These are phyloP conservation scores for Neoniphon sammara DNA, from an alignment of 2,797 vertebrate species.

Conservation along the genomic window DNA sequence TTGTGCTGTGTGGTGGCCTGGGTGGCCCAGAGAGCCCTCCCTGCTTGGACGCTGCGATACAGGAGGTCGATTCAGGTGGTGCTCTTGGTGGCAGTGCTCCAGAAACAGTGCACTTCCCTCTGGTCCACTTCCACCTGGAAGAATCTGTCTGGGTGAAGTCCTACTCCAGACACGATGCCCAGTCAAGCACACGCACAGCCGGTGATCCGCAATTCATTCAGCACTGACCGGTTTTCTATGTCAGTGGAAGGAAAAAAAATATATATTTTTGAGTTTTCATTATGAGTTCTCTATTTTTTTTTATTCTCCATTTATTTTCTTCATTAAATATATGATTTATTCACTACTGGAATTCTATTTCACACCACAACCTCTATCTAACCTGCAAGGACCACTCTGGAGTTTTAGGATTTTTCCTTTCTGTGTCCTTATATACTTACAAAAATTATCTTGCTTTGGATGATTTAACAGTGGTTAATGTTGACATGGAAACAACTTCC, in stretches of 20 bases:
- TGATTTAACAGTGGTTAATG: not conserved
- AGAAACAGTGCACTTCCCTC: slow-evolving; percentile 47
- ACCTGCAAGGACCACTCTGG: too few relatives aligned
- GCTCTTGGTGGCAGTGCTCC: slow-evolving; percentile 49
- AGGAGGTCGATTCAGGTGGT: slow-evolving; percentile 46
- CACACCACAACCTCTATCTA: too few relatives aligned
- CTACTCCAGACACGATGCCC: slow-evolving; percentile 47
- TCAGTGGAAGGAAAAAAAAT: slow-evolving; percentile 29
- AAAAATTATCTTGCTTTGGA: not conserved
- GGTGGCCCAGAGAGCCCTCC: not conserved
- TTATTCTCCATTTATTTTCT: too few relatives aligned
- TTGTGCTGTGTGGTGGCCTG: not conserved
- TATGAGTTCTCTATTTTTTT: not conserved
- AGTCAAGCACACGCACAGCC: slow-evolving; percentile 55
- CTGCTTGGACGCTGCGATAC: slow-evolving; percentile 5
- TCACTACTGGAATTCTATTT: too few relatives aligned
- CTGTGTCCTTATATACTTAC: too few relatives aligned
- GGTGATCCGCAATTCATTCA: slow-evolving; percentile 65
- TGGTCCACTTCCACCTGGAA: slow-evolving; percentile 71
- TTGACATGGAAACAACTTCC: slow-evolving; percentile 35
- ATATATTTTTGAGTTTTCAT: slow-evolving; percentile 7
- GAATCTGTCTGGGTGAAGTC: slow-evolving; percentile 60
- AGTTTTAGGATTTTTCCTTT: too few relatives aligned
- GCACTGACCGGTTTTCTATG: slow-evolving; percentile 59
- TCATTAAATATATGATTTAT: too few relatives aligned